Percentiles rank a stretch among this genome's conserved stretches.
phyloP scores from a whole-genome alignment of 2,797 vertebrate genomes.

The Cephalopachus bancanus region DNA sequence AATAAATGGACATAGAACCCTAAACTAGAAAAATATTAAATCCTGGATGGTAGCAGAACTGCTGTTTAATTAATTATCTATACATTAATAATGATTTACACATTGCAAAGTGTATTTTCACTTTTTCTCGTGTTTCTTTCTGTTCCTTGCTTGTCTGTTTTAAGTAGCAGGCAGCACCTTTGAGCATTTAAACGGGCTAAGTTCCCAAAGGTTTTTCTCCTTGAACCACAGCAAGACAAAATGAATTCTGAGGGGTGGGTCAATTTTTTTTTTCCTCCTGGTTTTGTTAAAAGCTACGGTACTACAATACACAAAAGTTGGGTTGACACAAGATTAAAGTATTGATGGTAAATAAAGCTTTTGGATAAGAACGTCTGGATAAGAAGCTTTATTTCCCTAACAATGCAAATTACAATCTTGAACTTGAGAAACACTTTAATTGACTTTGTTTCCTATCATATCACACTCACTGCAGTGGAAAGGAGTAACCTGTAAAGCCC shows the following conservation, averaged over 20 bases:
- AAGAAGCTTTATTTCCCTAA: background rate
- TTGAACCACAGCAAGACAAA: background rate
- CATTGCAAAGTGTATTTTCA: background rate
- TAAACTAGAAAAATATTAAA: conserved; percentile 22
- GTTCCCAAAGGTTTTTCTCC: background rate
- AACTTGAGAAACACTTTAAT: background rate
- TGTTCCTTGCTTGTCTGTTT: background rate
- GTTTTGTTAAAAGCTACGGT: background rate
- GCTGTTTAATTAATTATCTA: background rate
- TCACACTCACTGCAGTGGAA: background rate
- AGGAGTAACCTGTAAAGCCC: background rate
- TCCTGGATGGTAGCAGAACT: background rate
- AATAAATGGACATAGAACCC: background rate
- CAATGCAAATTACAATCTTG: conserved; percentile 8
- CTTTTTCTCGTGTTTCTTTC: background rate
- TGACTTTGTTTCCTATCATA: background rate
- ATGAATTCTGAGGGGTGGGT: background rate
- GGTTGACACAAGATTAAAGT: conserved; percentile 25
- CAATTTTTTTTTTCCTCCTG: background rate
- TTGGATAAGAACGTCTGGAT: background rate
- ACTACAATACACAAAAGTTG: background rate
- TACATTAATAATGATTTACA: background rate
- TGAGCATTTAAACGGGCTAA: background rate
- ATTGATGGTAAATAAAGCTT: background rate
- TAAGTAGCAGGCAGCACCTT: background rate